Conservation (phyloP, 2,113 vertebrate species). For the Rhynchomys soricoides region DNA sequence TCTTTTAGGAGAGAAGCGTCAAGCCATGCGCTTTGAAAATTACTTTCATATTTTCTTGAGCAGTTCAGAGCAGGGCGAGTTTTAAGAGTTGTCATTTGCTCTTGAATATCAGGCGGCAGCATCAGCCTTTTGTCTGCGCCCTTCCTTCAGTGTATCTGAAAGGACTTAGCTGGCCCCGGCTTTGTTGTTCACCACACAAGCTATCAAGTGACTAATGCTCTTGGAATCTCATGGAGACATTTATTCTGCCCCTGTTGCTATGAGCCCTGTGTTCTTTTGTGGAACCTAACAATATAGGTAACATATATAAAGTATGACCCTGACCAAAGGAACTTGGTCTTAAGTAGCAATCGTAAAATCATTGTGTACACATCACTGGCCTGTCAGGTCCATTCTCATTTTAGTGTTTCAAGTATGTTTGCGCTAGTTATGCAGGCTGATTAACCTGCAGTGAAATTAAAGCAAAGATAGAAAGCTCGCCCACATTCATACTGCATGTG, state of each 20-base stretch:
- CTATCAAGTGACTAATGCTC: conserved; percentile 76
- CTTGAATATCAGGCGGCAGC: conserved; percentile 42
- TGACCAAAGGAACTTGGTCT: conserved; percentile 53
- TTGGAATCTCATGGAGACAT: conserved; percentile 67
- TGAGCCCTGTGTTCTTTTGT: conserved; percentile 50
- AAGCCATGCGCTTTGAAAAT: conserved; percentile 73
- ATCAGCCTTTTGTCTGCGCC: conserved; percentile 64
- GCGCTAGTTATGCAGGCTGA: conserved; percentile 16
- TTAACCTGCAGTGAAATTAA: conserved; percentile 10
- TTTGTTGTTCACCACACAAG: conserved; percentile 60
- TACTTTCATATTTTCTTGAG: conserved; percentile 68
- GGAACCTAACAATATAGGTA: conserved; percentile 45
- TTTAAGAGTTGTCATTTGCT: conserved; percentile 72
- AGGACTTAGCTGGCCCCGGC: conserved; percentile 56
- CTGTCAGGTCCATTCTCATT: neutral
- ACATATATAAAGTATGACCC: conserved; percentile 41
- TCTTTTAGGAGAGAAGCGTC: conserved; percentile 68
- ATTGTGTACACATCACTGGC: neutral
- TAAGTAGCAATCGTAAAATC: conserved; percentile 21
- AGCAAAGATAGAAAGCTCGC: neutral
- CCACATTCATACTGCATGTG: neutral
- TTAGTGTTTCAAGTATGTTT: conserved; percentile 4
- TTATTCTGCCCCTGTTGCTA: conserved; percentile 74
- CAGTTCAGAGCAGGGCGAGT: conserved; percentile 63
- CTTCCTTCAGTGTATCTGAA: conserved; percentile 62